These are phyloP conservation scores for Natator depressus DNA, from an alignment of 2,113 vertebrate genomes.

Conservation along the genomic window DNA sequence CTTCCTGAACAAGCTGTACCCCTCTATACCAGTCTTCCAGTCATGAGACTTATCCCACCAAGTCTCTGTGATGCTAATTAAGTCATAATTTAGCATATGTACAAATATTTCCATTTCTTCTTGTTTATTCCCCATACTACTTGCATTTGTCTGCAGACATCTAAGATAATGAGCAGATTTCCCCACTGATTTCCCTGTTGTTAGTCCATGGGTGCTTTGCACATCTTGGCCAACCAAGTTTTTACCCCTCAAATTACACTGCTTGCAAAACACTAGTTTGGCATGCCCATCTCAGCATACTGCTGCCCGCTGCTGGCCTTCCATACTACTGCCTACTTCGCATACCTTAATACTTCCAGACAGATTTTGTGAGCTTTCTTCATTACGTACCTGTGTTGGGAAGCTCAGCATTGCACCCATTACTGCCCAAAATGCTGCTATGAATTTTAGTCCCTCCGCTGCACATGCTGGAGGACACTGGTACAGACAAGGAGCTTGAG, in stretches of 20 bases:
- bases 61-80: not conserved
- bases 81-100: not conserved
- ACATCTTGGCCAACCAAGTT: not conserved
- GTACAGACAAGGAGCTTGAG: not conserved
- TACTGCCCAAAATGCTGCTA: rapidly evolving
- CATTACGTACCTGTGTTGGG: not conserved
- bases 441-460: rapidly evolving
- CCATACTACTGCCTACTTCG: not conserved
- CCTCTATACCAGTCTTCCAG: not conserved
- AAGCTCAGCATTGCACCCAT: not conserved
- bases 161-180: not conserved
- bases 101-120: no score
- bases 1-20: not conserved
- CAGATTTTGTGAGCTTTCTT: not conserved
- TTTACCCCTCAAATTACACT: rapidly evolving
- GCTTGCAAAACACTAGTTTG: not conserved
- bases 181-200: not conserved
- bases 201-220: not conserved
- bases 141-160: not conserved
- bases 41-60: not conserved
- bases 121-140: not conserved
- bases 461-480: not conserved
- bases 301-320: not conserved
- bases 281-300: not conserved
- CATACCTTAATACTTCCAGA: not conserved